These are phyloP conservation scores for Grantiella picta DNA, from an alignment of 2,113 vertebrate genomes.

Conservation along the genomic window DNA sequence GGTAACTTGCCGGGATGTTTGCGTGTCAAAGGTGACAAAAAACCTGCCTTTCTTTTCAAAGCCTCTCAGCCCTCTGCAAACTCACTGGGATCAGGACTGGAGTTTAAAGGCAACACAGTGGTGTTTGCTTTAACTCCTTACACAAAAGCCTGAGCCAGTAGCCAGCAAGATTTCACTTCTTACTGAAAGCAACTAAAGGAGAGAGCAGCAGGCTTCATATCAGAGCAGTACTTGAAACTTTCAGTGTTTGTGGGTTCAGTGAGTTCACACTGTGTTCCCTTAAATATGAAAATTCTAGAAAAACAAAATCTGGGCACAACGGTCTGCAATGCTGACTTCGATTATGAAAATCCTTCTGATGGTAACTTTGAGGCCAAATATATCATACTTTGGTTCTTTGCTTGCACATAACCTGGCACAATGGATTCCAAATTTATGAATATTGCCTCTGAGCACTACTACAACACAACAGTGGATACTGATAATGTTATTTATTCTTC, in stretches of 20 bases:
- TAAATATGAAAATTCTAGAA: slow-evolving; percentile 17
- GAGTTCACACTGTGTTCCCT: background rate
- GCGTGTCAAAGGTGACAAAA: slow-evolving; percentile 59
- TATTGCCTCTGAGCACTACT: background rate
- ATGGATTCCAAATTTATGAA: background rate
- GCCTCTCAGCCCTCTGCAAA: slow-evolving; percentile 55
- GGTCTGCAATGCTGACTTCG: background rate
- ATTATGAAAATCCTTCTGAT: slow-evolving; percentile 42
- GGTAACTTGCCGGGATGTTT: slow-evolving; percentile 55
- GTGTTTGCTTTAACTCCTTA: slow-evolving; percentile 63
- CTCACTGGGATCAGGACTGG: slow-evolving; percentile 25
- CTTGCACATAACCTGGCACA: background rate
- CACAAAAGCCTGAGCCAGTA: slow-evolving; percentile 24
- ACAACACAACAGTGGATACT: background rate
- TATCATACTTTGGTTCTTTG: background rate
- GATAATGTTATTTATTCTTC: slow-evolving; percentile 3
- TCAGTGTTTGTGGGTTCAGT: background rate
- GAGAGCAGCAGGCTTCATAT: background rate
- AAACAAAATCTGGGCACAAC: slow-evolving; percentile 15
- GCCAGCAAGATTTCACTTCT: background rate
- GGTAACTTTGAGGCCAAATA: slow-evolving; percentile 7
- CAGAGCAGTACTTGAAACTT: slow-evolving; percentile 18
- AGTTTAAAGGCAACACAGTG: slow-evolving; percentile 47
- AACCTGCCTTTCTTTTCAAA: slow-evolving; percentile 39
- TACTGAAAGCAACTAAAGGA: background rate